phyloP scores from a whole-genome alignment of 2,888 invertebrate species.

The Isoperla grammatica region DNA sequence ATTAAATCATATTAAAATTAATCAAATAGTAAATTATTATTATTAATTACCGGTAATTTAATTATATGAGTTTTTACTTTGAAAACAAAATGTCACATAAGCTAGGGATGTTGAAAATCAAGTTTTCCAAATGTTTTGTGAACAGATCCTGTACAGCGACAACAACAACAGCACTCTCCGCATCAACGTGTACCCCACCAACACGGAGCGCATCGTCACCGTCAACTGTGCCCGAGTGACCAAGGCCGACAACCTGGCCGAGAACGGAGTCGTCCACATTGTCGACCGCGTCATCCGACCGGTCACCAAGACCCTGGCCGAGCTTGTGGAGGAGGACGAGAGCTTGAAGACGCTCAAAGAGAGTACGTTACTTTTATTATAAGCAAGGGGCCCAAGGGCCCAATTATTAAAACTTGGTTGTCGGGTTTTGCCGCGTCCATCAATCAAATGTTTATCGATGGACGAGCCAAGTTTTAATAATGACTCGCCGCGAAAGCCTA shows the following conservation, averaged over 20 bases:
- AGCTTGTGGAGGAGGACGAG: conserved; percentile 52
- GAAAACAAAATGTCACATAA: too few species aligned
- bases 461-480: conserved; percentile 17
- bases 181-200: conserved; percentile 52
- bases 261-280: conserved; percentile 61
- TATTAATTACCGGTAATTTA: too few species aligned
- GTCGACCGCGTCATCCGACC: conserved; percentile 56
- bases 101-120: too few species aligned
- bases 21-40: too few species aligned
- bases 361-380: conserved; percentile 38
- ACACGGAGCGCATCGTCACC: conserved; percentile 49
- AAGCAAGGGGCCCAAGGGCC: too few species aligned
- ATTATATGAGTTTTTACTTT: too few species aligned
- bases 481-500: too few species aligned
- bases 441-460: not conserved
- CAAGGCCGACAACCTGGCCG: conserved; percentile 55
- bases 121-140: too few species aligned
- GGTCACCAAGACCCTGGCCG: conserved; percentile 50
- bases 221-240: conserved; percentile 62
- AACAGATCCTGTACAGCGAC: conserved; percentile 39
- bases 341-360: conserved; percentile 54
- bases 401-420: conserved; percentile 34
- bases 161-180: conserved; percentile 50
- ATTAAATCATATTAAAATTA: too few species aligned
- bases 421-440: too few species aligned